Evolutionary conservation across 2,888 invertebrate species (phyloP).

Genomic region (Ernsta delagoae): DNA sequence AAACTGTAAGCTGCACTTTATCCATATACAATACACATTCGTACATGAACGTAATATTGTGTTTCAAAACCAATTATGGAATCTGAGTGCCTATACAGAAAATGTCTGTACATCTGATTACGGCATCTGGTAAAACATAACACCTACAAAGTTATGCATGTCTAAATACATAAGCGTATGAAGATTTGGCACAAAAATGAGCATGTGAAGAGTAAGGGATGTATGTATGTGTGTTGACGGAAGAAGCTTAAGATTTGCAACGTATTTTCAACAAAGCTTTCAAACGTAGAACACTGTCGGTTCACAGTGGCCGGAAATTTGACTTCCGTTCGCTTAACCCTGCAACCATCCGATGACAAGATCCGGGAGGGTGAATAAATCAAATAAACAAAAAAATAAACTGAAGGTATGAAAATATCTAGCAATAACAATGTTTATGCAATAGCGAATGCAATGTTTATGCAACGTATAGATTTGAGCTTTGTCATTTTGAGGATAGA

Average conservation of each 20-base stretch:
- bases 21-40: background rate
- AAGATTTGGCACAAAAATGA: background rate
- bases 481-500: too few species aligned
- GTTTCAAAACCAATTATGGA: background rate
- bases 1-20: conserved; percentile 2
- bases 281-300: conserved; percentile 13
- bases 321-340: conserved; percentile 21
- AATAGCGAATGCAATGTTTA: too few species aligned
- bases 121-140: too few species aligned
- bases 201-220: background rate
- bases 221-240: background rate
- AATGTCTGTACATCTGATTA: too few species aligned
- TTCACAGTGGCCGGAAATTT: conserved; percentile 27
- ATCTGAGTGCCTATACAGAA: background rate
- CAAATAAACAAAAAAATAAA: conserved; percentile 23
- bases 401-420: too few species aligned
- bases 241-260: conserved; percentile 10
- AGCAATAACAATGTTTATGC: conserved; percentile 11
- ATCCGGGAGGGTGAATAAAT: conserved; percentile 33
- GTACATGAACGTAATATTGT: background rate
- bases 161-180: too few species aligned
- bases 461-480: too few species aligned
- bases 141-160: too few species aligned
- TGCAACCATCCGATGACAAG: conserved; percentile 12
- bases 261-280: conserved; percentile 13